phyloP scores from a whole-genome alignment of 2,113 vertebrate species.

The Peromyscus californicus region DNA sequence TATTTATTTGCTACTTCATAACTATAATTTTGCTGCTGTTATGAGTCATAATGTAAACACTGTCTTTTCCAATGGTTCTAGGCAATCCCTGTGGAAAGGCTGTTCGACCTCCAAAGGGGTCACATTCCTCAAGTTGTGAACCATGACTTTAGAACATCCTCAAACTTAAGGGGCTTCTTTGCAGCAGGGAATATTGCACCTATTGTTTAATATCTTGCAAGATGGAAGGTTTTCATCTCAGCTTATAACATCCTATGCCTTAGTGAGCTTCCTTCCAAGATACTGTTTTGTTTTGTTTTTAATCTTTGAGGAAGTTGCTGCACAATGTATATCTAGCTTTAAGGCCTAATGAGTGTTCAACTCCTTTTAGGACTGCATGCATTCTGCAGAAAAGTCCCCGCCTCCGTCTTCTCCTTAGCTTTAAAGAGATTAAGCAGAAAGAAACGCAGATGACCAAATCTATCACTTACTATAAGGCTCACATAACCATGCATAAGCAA shows the following conservation, averaged over 20 bases:
- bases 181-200: not conserved
- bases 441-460: not conserved
- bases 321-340: not conserved
- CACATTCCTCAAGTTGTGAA: too few relatives aligned
- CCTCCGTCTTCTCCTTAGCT: not conserved
- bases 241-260: not conserved
- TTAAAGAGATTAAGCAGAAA: constrained; percentile 32
- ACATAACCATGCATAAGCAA: not conserved
- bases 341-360: not conserved
- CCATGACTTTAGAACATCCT: not conserved
- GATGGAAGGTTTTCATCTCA: not conserved
- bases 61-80: not conserved
- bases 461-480: not conserved
- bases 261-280: not conserved
- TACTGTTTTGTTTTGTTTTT: not conserved
- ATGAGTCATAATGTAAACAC: not conserved
- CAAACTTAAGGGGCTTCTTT: not conserved
- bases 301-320: not conserved
- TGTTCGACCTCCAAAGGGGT: too few relatives aligned
- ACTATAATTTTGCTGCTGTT: not conserved
- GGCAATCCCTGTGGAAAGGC: too few relatives aligned
- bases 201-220: not conserved
- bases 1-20: not conserved
- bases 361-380: constrained; percentile 3
- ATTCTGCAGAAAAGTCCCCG: constrained; percentile 12